Evolutionary conservation across 2,113 vertebrate species (phyloP).

Genomic region (Thunnus maccoyii): DNA sequence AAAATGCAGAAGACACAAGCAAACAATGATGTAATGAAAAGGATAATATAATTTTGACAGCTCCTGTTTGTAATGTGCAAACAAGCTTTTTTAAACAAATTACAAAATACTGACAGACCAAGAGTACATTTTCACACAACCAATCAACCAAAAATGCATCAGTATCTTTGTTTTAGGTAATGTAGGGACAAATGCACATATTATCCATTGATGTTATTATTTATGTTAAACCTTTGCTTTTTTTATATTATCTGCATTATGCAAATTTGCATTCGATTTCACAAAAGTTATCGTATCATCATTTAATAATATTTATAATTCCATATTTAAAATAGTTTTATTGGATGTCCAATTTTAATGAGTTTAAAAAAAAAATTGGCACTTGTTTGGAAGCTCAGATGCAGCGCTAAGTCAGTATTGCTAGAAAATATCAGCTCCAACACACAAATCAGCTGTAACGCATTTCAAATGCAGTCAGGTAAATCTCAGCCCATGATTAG

Average conservation of each 20-base stretch:
- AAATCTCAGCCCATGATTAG: constrained; percentile 78
- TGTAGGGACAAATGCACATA: neutral
- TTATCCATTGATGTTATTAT: neutral
- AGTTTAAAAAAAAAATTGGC: constrained; percentile 8
- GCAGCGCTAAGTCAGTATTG: neutral
- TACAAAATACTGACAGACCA: neutral
- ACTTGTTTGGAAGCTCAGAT: neutral
- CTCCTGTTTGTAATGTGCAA: neutral
- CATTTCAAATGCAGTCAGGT: constrained; percentile 76
- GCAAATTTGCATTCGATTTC: neutral
- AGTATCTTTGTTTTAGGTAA: too few species aligned
- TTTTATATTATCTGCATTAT: neutral
- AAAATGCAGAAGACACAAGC: neutral
- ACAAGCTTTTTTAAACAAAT: neutral
- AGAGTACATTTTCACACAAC: neutral
- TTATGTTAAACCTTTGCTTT: neutral
- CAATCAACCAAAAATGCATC: neutral
- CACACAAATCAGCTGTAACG: constrained; percentile 63
- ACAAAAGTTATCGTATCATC: too few species aligned
- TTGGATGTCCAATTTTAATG: too few species aligned
- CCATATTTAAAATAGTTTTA: too few species aligned
- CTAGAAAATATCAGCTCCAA: constrained; percentile 37
- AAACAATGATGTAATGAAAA: neutral
- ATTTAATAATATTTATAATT: too few species aligned
- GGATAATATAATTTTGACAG: neutral